phyloP scores from a whole-genome alignment of 1,140 invertebrate genomes.

The Lutraria rhynchaena region DNA sequence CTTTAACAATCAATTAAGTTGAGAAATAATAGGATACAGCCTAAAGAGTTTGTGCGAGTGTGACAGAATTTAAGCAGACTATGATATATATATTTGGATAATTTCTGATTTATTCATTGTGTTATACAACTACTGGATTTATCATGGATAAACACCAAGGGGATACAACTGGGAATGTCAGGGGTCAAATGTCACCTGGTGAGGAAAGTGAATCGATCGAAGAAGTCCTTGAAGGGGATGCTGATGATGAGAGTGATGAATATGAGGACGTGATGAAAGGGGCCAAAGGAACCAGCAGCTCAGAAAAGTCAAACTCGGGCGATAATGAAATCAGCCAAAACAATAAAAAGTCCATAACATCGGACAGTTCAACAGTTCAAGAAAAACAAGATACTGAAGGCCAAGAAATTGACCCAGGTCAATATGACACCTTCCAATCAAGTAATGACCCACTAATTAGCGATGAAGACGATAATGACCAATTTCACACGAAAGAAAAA shows the following conservation, averaged over 20 bases:
- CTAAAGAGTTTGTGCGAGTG: not conserved
- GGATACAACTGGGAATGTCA: conserved; percentile 14
- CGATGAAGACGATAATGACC: conserved; percentile 53
- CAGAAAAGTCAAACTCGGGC: no score
- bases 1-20: conserved; percentile 17
- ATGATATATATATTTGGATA: conserved; percentile 23
- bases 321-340: conserved; percentile 1
- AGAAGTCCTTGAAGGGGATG: conserved; percentile 10
- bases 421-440: conserved; percentile 32
- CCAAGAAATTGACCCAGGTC: conserved; percentile 6
- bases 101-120: not conserved
- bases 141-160: conserved; percentile 26
- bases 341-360: conserved; percentile 1
- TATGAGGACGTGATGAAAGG: not conserved
- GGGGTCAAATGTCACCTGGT: conserved; percentile 19
- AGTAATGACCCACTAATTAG: conserved; percentile 48
- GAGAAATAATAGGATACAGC: not conserved
- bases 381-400: conserved; percentile 47
- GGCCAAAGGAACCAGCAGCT: no score
- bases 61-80: not conserved
- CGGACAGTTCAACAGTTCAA: conserved; percentile 5
- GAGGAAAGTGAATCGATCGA: conserved; percentile 32
- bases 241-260: conserved; percentile 15
- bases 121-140: not conserved
- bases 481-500: conserved; percentile 1